Evolutionary conservation across 2,888 invertebrate genomes (phyloP).

Genomic region (Spisula subtruncata): DNA sequence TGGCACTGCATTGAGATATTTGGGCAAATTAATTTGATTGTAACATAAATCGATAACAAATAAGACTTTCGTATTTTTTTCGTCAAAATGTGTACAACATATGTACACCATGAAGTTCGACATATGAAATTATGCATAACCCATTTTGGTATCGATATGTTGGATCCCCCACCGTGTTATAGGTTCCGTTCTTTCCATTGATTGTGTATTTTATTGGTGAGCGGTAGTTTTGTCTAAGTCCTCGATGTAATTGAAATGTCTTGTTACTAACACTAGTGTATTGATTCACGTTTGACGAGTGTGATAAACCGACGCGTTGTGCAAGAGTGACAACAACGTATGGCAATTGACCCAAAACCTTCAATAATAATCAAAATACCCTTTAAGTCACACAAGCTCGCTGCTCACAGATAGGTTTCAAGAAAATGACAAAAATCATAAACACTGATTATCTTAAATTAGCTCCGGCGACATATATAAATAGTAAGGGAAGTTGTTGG

Average conservation of each 20-base stretch:
- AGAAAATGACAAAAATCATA: background rate
- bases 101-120: no score
- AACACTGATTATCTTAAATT: slow-evolving; percentile 5
- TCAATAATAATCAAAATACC: background rate
- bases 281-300: slow-evolving; percentile 37
- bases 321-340: slow-evolving; percentile 29
- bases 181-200: slow-evolving; percentile 2
- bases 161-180: no score
- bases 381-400: background rate
- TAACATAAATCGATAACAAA: no score
- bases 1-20: no score
- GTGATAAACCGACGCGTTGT: slow-evolving; percentile 28
- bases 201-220: slow-evolving; percentile 42
- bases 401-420: background rate
- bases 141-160: no score
- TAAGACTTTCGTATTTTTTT: no score
- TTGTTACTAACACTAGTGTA: no score
- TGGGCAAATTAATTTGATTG: no score
- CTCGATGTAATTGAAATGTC: no score
- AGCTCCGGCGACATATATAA: background rate
- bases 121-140: no score
- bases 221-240: slow-evolving; percentile 42
- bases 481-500: background rate
- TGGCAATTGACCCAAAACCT: background rate
- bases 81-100: no score